phyloP scores from a whole-genome alignment of 2,888 invertebrate species.

The Patella pellucida region DNA sequence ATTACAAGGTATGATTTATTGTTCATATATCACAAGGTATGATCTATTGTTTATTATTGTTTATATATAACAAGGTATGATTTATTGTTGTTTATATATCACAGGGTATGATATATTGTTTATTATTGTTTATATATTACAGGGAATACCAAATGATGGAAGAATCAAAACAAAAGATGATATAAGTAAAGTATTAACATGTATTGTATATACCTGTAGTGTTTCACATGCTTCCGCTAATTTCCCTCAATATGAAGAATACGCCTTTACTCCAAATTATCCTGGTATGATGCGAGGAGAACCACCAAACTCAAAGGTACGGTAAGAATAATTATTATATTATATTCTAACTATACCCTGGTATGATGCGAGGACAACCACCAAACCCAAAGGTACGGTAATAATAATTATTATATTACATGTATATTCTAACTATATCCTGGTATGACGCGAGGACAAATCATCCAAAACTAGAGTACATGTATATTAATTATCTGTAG shows the following conservation, averaged over 20 bases:
- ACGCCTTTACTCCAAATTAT: conserved; percentile 65
- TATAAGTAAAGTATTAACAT: conserved; percentile 46
- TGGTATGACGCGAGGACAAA: no score
- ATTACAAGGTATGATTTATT: background rate
- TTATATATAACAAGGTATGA: background rate
- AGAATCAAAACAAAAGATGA: conserved; percentile 45
- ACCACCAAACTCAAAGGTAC: conserved; percentile 57
- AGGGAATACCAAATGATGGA: conserved; percentile 57
- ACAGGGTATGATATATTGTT: background rate
- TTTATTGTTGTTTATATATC: background rate
- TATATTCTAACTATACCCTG: no score
- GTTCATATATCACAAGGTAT: background rate
- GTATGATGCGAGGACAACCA: no score
- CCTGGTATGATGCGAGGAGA: conserved; percentile 52
- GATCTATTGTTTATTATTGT: background rate
- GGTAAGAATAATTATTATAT: background rate
- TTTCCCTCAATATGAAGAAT: conserved; percentile 65
- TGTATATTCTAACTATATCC: no score
- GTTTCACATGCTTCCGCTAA: conserved; percentile 61
- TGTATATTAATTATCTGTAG: no score
- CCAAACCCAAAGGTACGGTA: no score
- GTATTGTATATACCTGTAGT: conserved; percentile 60
- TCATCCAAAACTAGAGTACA: no score
- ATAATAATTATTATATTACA: no score
- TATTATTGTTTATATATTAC: conserved; percentile 16